phyloP scores from a whole-genome alignment of 2,888 invertebrate species.

The Mythimna vitellina region DNA sequence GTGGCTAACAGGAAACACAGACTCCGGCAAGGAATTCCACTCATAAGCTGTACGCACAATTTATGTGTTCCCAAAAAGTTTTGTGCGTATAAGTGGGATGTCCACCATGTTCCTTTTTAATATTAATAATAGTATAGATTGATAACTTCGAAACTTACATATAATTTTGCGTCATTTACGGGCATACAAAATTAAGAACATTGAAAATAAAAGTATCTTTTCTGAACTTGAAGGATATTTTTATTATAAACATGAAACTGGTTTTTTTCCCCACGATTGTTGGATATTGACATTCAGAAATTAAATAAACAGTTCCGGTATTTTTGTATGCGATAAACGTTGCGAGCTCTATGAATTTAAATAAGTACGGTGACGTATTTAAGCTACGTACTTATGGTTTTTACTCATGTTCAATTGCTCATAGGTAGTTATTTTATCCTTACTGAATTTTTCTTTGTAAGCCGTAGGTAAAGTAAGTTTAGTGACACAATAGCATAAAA shows the following conservation, averaged over 20 bases:
- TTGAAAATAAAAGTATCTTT: neutral
- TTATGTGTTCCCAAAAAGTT: too few species aligned
- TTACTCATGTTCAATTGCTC: neutral
- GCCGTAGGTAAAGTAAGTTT: neutral
- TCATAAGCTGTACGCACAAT: too few species aligned
- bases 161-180: neutral
- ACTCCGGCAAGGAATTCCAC: too few species aligned
- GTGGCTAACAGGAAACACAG: too few species aligned
- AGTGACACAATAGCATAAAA: constrained; percentile 19
- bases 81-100: too few species aligned
- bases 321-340: constrained; percentile 45
- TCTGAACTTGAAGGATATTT: neutral
- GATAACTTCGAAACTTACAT: neutral
- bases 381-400: neutral
- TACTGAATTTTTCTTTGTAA: neutral
- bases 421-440: constrained; percentile 2
- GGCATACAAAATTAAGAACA: neutral
- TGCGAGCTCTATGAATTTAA: constrained; percentile 36
- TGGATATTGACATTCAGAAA: constrained; percentile 39
- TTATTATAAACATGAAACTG: constrained; percentile 5
- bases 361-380: constrained; percentile 17
- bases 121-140: too few species aligned
- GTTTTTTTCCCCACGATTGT: constrained; percentile 6
- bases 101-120: too few species aligned
- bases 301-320: constrained; percentile 42